Conservation (phyloP, 2,888 invertebrate genomes). For the Drosophila kokeensis region DNA sequence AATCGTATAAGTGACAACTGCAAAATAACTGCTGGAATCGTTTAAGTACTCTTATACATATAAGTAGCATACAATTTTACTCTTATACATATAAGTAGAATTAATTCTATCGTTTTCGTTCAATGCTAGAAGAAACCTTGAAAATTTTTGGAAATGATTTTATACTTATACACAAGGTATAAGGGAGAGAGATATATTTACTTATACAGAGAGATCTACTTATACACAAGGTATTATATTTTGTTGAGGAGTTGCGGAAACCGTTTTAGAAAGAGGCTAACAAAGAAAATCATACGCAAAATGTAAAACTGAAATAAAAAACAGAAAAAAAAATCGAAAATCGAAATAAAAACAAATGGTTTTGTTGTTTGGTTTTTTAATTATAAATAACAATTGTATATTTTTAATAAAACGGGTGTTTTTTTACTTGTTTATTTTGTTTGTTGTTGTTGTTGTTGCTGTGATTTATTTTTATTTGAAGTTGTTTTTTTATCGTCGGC, state of each 20-base stretch:
- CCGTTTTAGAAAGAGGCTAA: slow-evolving; percentile 36
- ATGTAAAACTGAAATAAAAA: slow-evolving; percentile 16
- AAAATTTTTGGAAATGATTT: slow-evolving; percentile 5
- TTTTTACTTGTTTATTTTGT: slow-evolving; percentile 25
- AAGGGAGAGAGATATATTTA: background rate
- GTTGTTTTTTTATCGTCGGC: slow-evolving; percentile 27
- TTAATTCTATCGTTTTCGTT: slow-evolving; percentile 3
- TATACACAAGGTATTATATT: background rate
- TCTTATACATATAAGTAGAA: background rate
- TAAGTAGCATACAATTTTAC: background rate
- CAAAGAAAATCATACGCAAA: slow-evolving; percentile 23
- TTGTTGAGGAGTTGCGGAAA: slow-evolving; percentile 32
- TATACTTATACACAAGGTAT: slow-evolving; percentile 1
- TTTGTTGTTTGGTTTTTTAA: slow-evolving; percentile 81
- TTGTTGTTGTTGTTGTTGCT: slow-evolving; percentile 51
- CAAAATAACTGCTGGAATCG: background rate
- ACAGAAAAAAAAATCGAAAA: slow-evolving; percentile 56
- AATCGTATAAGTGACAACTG: background rate
- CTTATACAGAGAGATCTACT: slow-evolving; percentile 9
- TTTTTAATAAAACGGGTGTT: slow-evolving; percentile 82
- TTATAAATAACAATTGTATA: slow-evolving; percentile 84
- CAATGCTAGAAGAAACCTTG: slow-evolving; percentile 62
- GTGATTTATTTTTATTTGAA: slow-evolving; percentile 61
- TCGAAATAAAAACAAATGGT: slow-evolving; percentile 69
- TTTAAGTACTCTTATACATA: background rate